Base-by-base conservation (phyloP, 2,113 vertebrate genomes). In the Brachyhypopomus occidentalis region DNA sequence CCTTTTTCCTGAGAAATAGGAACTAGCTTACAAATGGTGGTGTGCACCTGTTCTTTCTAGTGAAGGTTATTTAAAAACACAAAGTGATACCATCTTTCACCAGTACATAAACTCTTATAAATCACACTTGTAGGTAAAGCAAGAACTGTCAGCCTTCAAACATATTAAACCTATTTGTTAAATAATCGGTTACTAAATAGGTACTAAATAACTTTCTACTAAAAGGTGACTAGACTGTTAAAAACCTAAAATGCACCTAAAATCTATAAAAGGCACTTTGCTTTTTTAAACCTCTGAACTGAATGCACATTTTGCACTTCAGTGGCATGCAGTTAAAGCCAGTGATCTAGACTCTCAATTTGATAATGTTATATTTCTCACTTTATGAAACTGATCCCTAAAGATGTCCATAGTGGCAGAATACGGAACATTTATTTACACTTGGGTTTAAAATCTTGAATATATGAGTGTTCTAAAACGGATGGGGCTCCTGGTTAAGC, bases 1-100 rank as follows among this genome's bases (percentile, higher is more conserved):
- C 73, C 73, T 77, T 63, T 77, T 83, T 80, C 30, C 5, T 23
- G n/a, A n/a, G 55, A 71, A 79, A 58, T 67, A 48, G 48, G 72
- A 72, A 84, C 45, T 62, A n/a, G 45, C 4, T 52, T 52, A 52
- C 1, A 30, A 30, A 9, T 48, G 9, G 11, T 52, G 20, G 2
- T 17, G 59, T 12, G 9, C 30, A 0, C 36, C 62, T 30, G 30
- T 84, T 80, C 72, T 45, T 84, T 45, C 64, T 72, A 60, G 16
- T 67, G 67, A 59, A 27, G 38, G 69, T 79, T 75, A 77, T 77
- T 77, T 45, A 55, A 71, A 58, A 79, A 79, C 12, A 60, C n/a
- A n/a, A 25, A 20, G 12, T 48, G 41, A 56, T 25, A 36, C 66
- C 45, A 71, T 38, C 16, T 60, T 9, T 56, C 41, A 64, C 41